phyloP scores from a whole-genome alignment of 2,797 vertebrate genomes.

The Chelonia mydas region DNA sequence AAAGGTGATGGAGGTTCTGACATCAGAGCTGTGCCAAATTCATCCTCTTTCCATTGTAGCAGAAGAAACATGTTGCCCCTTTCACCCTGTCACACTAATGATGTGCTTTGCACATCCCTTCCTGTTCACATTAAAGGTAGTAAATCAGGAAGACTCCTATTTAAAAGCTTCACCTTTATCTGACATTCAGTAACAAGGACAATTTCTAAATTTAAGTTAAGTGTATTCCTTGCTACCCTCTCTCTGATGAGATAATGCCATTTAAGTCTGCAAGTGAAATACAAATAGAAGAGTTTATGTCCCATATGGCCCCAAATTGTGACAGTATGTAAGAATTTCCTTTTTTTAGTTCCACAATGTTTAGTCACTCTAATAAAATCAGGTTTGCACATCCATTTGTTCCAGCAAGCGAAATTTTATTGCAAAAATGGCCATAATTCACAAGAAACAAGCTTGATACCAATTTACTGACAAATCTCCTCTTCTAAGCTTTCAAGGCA shows the following conservation, averaged over 20 bases:
- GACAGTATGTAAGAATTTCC: constrained; percentile 75
- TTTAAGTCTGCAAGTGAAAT: constrained; percentile 70
- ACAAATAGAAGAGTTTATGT: constrained; percentile 76
- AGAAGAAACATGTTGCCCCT: constrained; percentile 80
- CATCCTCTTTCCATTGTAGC: constrained; percentile 79
- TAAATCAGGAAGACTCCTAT: constrained; percentile 79
- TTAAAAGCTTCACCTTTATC: constrained; percentile 80
- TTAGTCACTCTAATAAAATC: constrained; percentile 78
- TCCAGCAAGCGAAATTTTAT: constrained; percentile 77
- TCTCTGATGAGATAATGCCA: constrained; percentile 71
- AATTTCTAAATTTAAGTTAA: constrained; percentile 74
- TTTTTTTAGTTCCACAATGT: constrained; percentile 75
- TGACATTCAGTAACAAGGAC: constrained; percentile 80
- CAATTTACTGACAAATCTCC: constrained; percentile 49
- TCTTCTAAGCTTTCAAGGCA: constrained; percentile 56
- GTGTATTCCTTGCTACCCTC: constrained; percentile 59
- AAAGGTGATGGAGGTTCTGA: constrained; percentile 84
- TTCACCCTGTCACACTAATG: constrained; percentile 82
- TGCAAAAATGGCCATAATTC: constrained; percentile 75
- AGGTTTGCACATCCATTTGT: constrained; percentile 75
- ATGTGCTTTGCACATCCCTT: constrained; percentile 75
- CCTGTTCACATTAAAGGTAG: constrained; percentile 74
- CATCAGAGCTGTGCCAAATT: constrained; percentile 82
- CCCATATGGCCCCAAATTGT: constrained; percentile 70
- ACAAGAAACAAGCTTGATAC: constrained; percentile 71